Conservation (phyloP, 1,140 invertebrate species). For the Drosophila repleta region DNA sequence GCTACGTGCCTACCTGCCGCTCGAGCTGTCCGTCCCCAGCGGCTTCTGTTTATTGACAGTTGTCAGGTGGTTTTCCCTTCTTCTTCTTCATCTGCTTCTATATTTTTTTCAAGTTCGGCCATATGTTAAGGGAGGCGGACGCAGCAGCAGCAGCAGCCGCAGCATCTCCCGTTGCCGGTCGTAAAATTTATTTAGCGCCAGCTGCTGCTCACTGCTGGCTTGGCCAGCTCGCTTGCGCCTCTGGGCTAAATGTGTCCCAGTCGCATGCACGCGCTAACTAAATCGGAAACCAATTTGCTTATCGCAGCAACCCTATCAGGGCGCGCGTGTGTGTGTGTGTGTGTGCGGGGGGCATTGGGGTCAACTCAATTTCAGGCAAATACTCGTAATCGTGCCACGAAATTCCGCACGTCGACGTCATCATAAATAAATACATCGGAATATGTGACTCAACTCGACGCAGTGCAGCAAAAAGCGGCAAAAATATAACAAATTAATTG, state of each 20-base stretch:
- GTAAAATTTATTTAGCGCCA: constrained; percentile 69
- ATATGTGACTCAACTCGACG: constrained; percentile 35
- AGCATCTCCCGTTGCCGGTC: constrained; percentile 22
- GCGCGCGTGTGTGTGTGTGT: neutral
- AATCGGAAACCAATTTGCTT: constrained; percentile 77
- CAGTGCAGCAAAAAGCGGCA: constrained; percentile 46
- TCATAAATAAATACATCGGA: constrained; percentile 37
- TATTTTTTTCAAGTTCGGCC: too few species aligned
- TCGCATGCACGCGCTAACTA: constrained; percentile 38
- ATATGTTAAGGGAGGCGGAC: constrained; percentile 23
- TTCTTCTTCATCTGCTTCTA: too few species aligned
- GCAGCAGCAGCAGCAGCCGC: neutral
- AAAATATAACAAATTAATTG: constrained; percentile 47
- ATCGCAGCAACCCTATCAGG: constrained; percentile 36
- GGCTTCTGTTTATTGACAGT: constrained; percentile 49
- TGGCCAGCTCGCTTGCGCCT: constrained; percentile 27
- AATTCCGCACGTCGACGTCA: constrained; percentile 20
- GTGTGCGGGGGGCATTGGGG: constrained; percentile 13
- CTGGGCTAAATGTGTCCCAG: constrained; percentile 49
- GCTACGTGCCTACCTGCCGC: neutral
- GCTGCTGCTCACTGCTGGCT: constrained; percentile 58
- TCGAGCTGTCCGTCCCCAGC: neutral
- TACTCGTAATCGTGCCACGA: constrained; percentile 23
- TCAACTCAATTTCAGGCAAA: constrained; percentile 59
- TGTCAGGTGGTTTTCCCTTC: too few species aligned